phyloP scores from a whole-genome alignment of 2,888 invertebrate genomes.

The Marasmarcha lunaedactyla region DNA sequence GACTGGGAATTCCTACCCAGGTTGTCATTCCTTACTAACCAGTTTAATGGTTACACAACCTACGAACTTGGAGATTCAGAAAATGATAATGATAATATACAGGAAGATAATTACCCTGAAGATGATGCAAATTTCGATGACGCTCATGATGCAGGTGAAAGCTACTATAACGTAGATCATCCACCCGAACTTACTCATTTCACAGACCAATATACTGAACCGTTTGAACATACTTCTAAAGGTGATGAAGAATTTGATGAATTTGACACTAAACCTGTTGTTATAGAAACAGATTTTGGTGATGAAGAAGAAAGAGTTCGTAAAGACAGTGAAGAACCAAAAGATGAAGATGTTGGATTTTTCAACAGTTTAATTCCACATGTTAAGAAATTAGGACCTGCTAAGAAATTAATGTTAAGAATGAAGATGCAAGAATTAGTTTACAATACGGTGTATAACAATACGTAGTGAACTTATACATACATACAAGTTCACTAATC shows the following conservation, averaged over 20 bases:
- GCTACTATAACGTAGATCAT: constrained; percentile 36
- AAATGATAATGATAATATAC: constrained; percentile 24
- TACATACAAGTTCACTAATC: too few species aligned
- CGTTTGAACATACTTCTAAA: not conserved
- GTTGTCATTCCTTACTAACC: constrained; percentile 50
- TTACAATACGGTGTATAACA: constrained; percentile 59
- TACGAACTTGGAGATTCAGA: constrained; percentile 27
- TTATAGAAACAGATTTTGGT: constrained; percentile 59
- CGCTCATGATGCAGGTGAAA: constrained; percentile 18
- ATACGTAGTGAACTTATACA: too few species aligned
- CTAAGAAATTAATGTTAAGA: constrained; percentile 56
- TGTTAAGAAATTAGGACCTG: constrained; percentile 53
- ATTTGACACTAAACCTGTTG: constrained; percentile 57
- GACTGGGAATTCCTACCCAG: constrained; percentile 56
- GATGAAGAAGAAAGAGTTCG: constrained; percentile 43
- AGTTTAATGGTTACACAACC: constrained; percentile 54
- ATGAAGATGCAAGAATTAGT: constrained; percentile 63
- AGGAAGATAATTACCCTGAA: constrained; percentile 35
- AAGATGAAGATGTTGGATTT: constrained; percentile 60
- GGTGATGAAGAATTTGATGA: constrained; percentile 62
- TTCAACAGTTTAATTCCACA: constrained; percentile 58
- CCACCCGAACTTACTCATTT: too few species aligned
- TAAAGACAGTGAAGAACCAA: constrained; percentile 25
- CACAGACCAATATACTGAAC: too few species aligned
- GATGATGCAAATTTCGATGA: constrained; percentile 12